phyloP scores from a whole-genome alignment of 2,113 vertebrate species.

The Apteryx owenii region DNA sequence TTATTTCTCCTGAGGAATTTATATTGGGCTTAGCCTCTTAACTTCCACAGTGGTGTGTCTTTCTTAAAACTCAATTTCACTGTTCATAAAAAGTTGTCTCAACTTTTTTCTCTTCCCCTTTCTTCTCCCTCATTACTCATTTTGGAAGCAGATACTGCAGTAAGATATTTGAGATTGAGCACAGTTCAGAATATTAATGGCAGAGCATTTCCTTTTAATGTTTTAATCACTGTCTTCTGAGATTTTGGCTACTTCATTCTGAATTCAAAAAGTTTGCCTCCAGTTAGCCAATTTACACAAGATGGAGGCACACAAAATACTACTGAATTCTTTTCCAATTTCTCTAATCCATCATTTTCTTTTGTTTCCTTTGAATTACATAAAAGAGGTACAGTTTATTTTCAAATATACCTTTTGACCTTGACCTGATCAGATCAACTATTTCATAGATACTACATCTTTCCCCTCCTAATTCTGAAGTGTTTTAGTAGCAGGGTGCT shows the following conservation, averaged over 20 bases:
- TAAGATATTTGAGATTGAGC: not conserved
- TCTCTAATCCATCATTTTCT: not conserved
- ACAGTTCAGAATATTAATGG: not conserved
- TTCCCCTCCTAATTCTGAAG: not conserved
- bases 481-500: not conserved
- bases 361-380: not conserved
- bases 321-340: not conserved
- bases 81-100: not conserved
- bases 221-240: not conserved
- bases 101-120: not conserved
- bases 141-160: not conserved
- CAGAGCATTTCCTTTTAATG: not conserved
- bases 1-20: not conserved
- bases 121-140: not conserved
- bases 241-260: not conserved
- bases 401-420: not conserved
- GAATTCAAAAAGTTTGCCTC: not conserved
- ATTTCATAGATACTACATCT: not conserved
- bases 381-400: not conserved
- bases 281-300: not conserved
- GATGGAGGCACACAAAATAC: not conserved
- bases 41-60: not conserved
- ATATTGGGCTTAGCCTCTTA: not conserved
- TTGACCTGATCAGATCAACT: not conserved
- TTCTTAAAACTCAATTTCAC: not conserved